Base-by-base conservation (phyloP, 2,797 vertebrate genomes). In the Microctenopoma steveboyesi region DNA sequence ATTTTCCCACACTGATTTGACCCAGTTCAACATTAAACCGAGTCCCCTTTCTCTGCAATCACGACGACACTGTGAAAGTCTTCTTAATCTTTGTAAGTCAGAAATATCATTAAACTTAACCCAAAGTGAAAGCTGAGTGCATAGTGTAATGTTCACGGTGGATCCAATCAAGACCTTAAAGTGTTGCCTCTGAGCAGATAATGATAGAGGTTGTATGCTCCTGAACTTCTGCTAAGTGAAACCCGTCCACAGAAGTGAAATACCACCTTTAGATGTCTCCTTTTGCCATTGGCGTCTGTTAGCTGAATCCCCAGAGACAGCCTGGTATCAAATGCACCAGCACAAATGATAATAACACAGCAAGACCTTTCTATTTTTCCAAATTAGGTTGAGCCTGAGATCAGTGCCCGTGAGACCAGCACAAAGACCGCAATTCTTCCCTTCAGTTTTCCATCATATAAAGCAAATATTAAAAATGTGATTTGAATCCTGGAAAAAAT, bases 381-480 rank as follows among this genome's bases (percentile, higher is more conserved):
- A 92, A 92, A 94, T 93, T 91, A 93, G 87, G 81, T 88, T 88
- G 82, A 88, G 90, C 82, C 85, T 83, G 73, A 83, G 82, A 86
- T 84, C 88, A 54, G 86, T 11, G 79, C 87, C 90, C 86, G 53
- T 43, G 86, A 91, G 88, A 88, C 81, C 76, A 3, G 35, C 66
- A 49, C 78, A 62, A 30, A 64, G 68, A 63, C 72, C 86, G 65
- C 82, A 74, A 91, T 86, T 87, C 89, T 90, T 92, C 91, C 91
- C 87, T 35, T 92, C 87, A 89, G 85, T 92, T 93, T 93, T 86
- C 92, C 87, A 93, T 94, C 91, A 94, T 94, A 93, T 86, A 93
- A 90, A 94, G 94, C 92, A 95, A 95, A 95, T 95, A 95, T 93
- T 92, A 93, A 92, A 95, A 94, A 94, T 94, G 94, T 95, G 94